Evolutionary conservation across 1,140 invertebrate genomes (phyloP).

Genomic region (Goniozus legneri): DNA sequence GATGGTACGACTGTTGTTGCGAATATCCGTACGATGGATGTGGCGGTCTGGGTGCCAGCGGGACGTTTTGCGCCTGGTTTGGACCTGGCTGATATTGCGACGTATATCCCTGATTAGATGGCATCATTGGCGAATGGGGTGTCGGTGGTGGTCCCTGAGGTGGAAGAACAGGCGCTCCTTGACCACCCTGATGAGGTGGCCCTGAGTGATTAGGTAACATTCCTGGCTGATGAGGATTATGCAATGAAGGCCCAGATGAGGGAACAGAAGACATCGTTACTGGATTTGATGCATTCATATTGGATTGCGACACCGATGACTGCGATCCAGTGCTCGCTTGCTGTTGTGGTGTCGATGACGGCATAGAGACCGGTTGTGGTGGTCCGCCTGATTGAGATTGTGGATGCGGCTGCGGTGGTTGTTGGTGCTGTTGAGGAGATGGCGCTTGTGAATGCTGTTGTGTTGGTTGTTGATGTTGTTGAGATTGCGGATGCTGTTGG

Average conservation of each 20-base stretch:
- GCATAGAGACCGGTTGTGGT: constrained; percentile 20
- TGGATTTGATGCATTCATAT: constrained; percentile 30
- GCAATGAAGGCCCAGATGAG: constrained; percentile 25
- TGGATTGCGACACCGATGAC: constrained; percentile 27
- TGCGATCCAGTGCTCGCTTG: constrained; percentile 19
- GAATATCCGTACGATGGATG: constrained; percentile 62
- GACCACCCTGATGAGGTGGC: constrained; percentile 37
- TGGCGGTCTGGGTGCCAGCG: constrained; percentile 56
- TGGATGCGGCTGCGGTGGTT: constrained; percentile 8
- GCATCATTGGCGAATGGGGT: constrained; percentile 53
- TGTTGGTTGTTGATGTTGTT: constrained; percentile 16
- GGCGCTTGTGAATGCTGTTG: constrained; percentile 10
- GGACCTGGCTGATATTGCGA: constrained; percentile 42
- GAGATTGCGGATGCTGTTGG: constrained; percentile 11
- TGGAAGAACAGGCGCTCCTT: constrained; percentile 27
- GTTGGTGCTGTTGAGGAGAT: constrained; percentile 8
- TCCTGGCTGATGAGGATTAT: constrained; percentile 37
- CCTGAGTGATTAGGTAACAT: constrained; percentile 47
- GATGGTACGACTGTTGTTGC: constrained; percentile 61
- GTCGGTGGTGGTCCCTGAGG: constrained; percentile 36
- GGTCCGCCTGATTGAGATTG: constrained; percentile 11
- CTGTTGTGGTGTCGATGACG: constrained; percentile 16
- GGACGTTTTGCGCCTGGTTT: constrained; percentile 53
- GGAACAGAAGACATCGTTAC: constrained; percentile 33
- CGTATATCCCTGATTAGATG: constrained; percentile 52